phyloP scores from a whole-genome alignment of 2,113 vertebrate species.

The Charadrius vociferus region DNA sequence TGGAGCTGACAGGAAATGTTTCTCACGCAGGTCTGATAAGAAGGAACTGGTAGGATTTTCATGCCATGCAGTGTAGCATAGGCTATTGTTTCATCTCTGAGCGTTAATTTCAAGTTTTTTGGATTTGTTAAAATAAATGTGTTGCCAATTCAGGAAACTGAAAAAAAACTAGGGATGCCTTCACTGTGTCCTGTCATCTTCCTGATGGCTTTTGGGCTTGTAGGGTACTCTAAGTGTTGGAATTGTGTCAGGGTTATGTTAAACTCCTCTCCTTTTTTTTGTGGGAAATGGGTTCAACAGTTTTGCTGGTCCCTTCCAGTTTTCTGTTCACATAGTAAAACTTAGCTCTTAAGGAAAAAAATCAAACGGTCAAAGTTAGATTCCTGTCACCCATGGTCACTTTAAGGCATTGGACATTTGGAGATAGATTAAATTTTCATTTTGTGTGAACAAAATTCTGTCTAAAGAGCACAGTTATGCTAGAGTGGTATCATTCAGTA shows the following conservation, averaged over 20 bases:
- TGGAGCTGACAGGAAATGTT: background rate
- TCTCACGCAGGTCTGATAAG: background rate
- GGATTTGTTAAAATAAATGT: background rate
- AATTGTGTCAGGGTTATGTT: background rate
- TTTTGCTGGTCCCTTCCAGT: background rate
- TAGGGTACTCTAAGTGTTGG: background rate
- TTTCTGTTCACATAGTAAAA: background rate
- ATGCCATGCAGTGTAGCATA: background rate
- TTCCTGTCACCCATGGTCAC: background rate
- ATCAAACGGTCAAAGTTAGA: background rate
- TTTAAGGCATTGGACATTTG: background rate
- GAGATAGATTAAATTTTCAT: background rate
- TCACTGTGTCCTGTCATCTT: background rate
- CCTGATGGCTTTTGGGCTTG: background rate
- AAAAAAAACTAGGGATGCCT: background rate
- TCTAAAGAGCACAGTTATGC: background rate
- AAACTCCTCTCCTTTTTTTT: background rate
- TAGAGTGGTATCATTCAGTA: background rate
- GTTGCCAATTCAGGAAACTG: background rate
- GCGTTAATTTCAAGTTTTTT: background rate
- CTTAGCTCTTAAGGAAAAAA: background rate
- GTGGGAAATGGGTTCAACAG: background rate
- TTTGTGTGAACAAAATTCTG: background rate
- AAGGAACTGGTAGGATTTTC: background rate
- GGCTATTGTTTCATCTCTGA: background rate